Evolutionary conservation across 2,797 vertebrate species (phyloP).

Genomic region (Centroberyx gerrardi): DNA sequence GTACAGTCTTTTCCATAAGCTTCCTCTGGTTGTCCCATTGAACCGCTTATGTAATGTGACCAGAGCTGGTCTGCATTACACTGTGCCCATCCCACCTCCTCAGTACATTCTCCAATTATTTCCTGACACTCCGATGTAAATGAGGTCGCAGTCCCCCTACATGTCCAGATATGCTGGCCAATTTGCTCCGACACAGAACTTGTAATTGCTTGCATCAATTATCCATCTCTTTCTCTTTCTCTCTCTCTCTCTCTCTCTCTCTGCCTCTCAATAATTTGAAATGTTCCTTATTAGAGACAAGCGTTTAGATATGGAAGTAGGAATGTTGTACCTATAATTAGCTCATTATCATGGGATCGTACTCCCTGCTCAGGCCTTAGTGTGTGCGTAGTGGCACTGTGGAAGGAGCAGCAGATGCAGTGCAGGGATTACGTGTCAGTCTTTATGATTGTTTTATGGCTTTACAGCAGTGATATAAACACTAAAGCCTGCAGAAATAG

Average conservation of each 20-base stretch:
- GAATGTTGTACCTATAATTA: constrained; percentile 86
- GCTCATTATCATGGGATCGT: constrained; percentile 81
- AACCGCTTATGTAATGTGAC: constrained; percentile 67
- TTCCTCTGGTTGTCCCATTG: constrained; percentile 56
- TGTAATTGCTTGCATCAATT: constrained; percentile 89
- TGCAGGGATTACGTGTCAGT: constrained; percentile 31
- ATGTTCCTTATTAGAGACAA: constrained; percentile 85
- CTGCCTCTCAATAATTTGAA: constrained; percentile 83
- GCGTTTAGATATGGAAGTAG: constrained; percentile 82
- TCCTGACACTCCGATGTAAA: constrained; percentile 84
- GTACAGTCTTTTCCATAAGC: constrained; percentile 46
- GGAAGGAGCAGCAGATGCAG: constrained; percentile 62
- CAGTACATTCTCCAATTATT: constrained; percentile 85
- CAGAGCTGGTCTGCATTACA: constrained; percentile 57
- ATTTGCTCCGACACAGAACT: constrained; percentile 87
- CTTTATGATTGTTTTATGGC: constrained; percentile 56
- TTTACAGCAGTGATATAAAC: constrained; percentile 57
- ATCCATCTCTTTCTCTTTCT: constrained; percentile 76
- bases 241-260: constrained; percentile 71
- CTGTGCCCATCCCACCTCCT: constrained; percentile 74
- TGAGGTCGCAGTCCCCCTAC: constrained; percentile 84
- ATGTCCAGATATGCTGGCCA: constrained; percentile 85
- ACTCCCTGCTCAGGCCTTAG: constrained; percentile 50
- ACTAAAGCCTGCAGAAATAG: constrained; percentile 19
- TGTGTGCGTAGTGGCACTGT: constrained; percentile 37